phyloP scores from a whole-genome alignment of 2,797 vertebrate species.

The Onychomys arenicola region DNA sequence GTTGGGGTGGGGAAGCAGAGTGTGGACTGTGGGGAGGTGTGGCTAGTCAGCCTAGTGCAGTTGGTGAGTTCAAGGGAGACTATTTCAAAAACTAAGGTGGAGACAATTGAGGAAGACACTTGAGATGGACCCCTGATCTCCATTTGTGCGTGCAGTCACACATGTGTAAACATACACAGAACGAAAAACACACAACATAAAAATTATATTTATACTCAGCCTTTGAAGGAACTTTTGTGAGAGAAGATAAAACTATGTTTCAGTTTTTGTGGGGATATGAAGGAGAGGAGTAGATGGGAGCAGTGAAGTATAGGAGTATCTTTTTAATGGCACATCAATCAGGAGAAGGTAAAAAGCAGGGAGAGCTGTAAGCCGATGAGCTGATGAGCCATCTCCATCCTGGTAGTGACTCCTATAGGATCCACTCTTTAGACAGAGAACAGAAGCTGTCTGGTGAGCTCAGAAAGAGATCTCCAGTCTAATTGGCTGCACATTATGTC shows the following conservation, averaged over 20 bases:
- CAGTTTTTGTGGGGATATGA: not conserved
- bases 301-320: not conserved
- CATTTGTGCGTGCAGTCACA: not conserved
- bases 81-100: not conserved
- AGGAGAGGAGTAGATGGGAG: not conserved
- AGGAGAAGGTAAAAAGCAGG: not conserved
- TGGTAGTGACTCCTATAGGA: not conserved
- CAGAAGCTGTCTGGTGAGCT: not conserved
- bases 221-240: conserved; percentile 14
- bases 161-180: not conserved
- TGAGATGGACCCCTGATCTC: not conserved
- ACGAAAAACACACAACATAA: not conserved
- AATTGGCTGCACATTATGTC: conserved; percentile 31
- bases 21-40: not conserved
- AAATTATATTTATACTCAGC: not conserved
- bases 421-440: not conserved
- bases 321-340: not conserved
- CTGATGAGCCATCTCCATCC: not conserved
- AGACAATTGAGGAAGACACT: not conserved
- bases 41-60: not conserved
- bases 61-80: not conserved
- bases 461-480: not conserved
- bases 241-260: not conserved
- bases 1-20: not conserved
- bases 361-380: not conserved